Evolutionary conservation across 2,888 invertebrate species (phyloP), one percentile per base, ranked within the genome.

Genomic region (Balanococcus diminutus): DNA sequence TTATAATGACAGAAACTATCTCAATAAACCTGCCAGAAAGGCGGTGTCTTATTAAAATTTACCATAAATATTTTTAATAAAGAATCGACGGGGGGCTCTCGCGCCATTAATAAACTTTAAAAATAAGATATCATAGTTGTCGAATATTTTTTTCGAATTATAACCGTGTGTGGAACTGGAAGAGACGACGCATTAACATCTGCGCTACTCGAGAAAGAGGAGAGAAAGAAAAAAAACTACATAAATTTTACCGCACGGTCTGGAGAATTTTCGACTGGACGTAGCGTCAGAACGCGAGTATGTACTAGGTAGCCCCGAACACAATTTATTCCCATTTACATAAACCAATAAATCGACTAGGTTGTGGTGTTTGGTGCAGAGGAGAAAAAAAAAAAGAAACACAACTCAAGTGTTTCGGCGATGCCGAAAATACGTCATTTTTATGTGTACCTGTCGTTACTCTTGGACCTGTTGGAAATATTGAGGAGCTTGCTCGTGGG

Each of bases 41-140:
- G 84, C 84, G 84, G 84, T 75, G 84, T 84, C 84, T 36, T 75
- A 84, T 46, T 72, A 84, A 84, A 84, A 67, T 39, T 84, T 75
- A 75, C 31, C 84, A 72, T 84, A 84, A 84, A 84, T 84, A 84
- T 84, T 84, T 84, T 84, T 84, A 84, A 84, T 84, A 84, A 84
- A 84, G 84, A 84, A 84, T 75, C 84, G 36, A 84, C 84, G 84
- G 84, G 84, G 84, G 84, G 75, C 22, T 25, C 46, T 46, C 19
- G 72, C 72, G 32, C 84, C 61, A 67, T 84, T 84, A 84, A 84
- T 84, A 84, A 84, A 84, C 84, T 67, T 61, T 46, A 42, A 82
- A 81, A 84, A 75, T 84, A 39, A 84, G 84, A 84, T 84, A 84
- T 84, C 84, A 75, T 16, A 36, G 42, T 67, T 84, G 84, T 84